A percentile compares a stretch with the other conserved stretches of the same genome.
These are phyloP conservation scores for Diorhabda sublineata DNA, from an alignment of 1,140 invertebrate genomes.

Conservation along the genomic window DNA sequence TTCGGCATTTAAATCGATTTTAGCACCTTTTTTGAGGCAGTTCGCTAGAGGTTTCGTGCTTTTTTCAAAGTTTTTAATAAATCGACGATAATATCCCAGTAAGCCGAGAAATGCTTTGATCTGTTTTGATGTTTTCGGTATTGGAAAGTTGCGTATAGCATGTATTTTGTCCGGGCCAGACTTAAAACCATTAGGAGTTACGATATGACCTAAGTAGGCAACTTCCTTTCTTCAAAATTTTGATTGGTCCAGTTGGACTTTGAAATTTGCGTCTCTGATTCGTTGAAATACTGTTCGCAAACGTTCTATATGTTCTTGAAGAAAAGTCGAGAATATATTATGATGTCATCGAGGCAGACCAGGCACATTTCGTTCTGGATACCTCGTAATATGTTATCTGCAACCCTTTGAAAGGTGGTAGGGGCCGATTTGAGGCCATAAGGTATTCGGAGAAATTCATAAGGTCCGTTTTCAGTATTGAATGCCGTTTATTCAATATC, in stretches of 20 bases:
- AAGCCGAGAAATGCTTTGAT: constrained; percentile 29
- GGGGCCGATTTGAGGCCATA: constrained; percentile 31
- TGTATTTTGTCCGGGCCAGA: constrained; percentile 33
- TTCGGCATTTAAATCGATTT: constrained; percentile 6
- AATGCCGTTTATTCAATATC: constrained; percentile 51
- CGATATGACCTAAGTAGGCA: constrained; percentile 43
- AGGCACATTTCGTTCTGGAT: constrained; percentile 43
- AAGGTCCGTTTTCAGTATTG: constrained; percentile 41
- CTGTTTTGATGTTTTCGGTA: constrained; percentile 30
- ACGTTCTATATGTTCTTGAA: constrained; percentile 20
- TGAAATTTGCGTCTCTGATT: constrained; percentile 20
- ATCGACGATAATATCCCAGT: constrained; percentile 25
- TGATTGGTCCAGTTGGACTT: constrained; percentile 24
- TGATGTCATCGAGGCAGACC: constrained; percentile 40
- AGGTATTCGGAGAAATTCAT: constrained; percentile 42
- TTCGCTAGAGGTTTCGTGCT: constrained; percentile 16
- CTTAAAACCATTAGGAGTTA: constrained; percentile 27
- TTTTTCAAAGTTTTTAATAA: constrained; percentile 20
- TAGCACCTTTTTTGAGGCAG: constrained; percentile 25
- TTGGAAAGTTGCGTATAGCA: constrained; percentile 31
- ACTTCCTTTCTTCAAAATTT: constrained; percentile 37
- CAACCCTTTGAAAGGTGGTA: constrained; percentile 43
- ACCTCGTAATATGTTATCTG: constrained; percentile 29
- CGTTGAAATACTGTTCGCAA: constrained; percentile 19
- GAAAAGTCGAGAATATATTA: constrained; percentile 28